phyloP scores from a whole-genome alignment of 92 coral and sea anemone genomes.

The Siderastrea radians region DNA sequence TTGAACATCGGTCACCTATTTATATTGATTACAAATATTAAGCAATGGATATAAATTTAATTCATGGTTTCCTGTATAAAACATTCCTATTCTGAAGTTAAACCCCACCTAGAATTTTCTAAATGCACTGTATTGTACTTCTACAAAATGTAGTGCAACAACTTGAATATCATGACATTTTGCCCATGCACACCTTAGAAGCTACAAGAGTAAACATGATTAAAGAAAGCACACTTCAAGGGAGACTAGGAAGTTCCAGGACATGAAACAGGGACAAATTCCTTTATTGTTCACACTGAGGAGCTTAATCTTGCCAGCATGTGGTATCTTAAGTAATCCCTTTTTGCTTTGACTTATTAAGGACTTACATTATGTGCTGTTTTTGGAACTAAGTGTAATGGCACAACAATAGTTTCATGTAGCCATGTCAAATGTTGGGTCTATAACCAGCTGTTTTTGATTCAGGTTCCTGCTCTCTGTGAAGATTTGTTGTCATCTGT shows the following conservation, averaged over 20 bases:
- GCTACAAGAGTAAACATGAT: background rate
- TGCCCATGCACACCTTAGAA: background rate
- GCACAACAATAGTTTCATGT: background rate
- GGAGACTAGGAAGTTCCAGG: background rate
- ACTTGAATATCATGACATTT: background rate
- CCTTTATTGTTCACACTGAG: background rate
- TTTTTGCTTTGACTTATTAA: too few relatives aligned
- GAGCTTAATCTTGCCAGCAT: background rate
- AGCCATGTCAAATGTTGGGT: background rate
- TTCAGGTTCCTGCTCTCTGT: constrained; percentile 92
- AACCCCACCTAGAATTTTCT: background rate
- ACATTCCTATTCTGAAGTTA: background rate
- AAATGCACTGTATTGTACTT: background rate
- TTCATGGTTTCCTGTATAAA: background rate
- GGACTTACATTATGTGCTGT: too few relatives aligned
- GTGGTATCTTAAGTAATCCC: background rate
- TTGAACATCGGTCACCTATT: background rate
- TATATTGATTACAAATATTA: constrained; percentile 1
- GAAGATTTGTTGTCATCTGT: constrained; percentile 97
- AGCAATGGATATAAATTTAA: constrained; percentile 1
- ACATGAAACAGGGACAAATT: background rate
- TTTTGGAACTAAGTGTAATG: too few relatives aligned
- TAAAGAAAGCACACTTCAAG: too few relatives aligned
- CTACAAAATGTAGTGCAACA: background rate
- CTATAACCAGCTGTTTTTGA: background rate